Percentiles rank a stretch among this genome's conserved stretches.
These are phyloP conservation scores for Drosophila athabasca DNA, from an alignment of 1,140 invertebrate genomes.

Conservation along the genomic window DNA sequence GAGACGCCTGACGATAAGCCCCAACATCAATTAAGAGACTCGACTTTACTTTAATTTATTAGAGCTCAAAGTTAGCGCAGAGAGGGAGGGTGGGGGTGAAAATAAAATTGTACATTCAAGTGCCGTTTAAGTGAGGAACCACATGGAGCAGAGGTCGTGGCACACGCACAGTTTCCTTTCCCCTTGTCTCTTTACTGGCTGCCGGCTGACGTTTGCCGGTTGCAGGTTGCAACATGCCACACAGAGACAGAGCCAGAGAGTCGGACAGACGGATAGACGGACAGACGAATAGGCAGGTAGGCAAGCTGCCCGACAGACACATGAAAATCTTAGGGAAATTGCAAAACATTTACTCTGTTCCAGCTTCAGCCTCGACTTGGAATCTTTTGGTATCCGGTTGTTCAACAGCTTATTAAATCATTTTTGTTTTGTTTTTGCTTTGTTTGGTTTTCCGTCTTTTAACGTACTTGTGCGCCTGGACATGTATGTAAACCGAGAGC, in stretches of 20 bases:
- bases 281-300: constrained; percentile 7
- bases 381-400: constrained; percentile 41
- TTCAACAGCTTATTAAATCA: constrained; percentile 45
- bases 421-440: constrained; percentile 19
- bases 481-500: no score
- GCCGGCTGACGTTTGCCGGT: no score
- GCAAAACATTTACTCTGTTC: constrained; percentile 43
- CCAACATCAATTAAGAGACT: constrained; percentile 21
- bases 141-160: constrained; percentile 18
- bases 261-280: constrained; percentile 1
- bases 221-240: constrained; percentile 3
- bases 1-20: constrained; percentile 18
- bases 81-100: not conserved
- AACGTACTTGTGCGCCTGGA: not conserved
- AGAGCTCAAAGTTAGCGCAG: constrained; percentile 1
- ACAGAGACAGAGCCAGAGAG: not conserved
- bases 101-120: constrained; percentile 38
- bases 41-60: constrained; percentile 24
- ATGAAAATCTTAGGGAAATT: constrained; percentile 44
- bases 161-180: constrained; percentile 31
- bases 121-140: constrained; percentile 46
- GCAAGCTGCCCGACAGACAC: constrained; percentile 7
- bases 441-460: not conserved
- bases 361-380: constrained; percentile 24
- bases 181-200: no score